phyloP scores from a whole-genome alignment of 2,888 invertebrate species.

The Dromius quadrimaculatus region DNA sequence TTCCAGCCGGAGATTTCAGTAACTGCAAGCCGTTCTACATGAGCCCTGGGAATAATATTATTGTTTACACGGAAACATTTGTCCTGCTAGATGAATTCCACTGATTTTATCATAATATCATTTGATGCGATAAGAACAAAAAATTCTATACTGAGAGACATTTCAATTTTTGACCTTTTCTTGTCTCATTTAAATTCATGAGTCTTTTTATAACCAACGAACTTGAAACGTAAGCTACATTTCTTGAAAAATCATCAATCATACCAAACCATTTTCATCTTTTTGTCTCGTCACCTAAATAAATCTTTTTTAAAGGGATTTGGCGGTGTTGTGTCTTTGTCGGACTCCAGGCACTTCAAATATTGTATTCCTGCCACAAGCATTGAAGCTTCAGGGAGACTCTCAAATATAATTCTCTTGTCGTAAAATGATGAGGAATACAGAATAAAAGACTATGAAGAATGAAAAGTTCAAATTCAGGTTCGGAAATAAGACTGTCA shows the following conservation, averaged over 20 bases:
- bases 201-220: slow-evolving; percentile 21
- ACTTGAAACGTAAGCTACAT: slow-evolving; percentile 11
- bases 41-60: neutral
- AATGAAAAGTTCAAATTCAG: too few relatives aligned
- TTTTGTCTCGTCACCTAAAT: slow-evolving; percentile 3
- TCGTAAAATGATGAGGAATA: too few relatives aligned
- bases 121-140: neutral
- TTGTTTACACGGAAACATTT: neutral
- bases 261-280: slow-evolving; percentile 12
- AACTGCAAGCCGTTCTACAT: neutral
- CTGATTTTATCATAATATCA: neutral
- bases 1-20: too few relatives aligned
- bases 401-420: too few relatives aligned
- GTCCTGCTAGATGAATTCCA: neutral
- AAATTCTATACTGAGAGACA: neutral
- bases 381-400: too few relatives aligned
- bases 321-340: too few relatives aligned
- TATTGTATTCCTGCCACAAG: too few relatives aligned
- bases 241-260: slow-evolving; percentile 28
- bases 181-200: slow-evolving; percentile 19
- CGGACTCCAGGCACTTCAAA: too few relatives aligned
- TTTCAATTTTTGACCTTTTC: slow-evolving; percentile 4
- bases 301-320: slow-evolving; percentile 4
- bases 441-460: too few relatives aligned
- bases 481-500: too few relatives aligned